phyloP scores from a whole-genome alignment of 1,140 invertebrate species.

The Drosophila pallidifrons region DNA sequence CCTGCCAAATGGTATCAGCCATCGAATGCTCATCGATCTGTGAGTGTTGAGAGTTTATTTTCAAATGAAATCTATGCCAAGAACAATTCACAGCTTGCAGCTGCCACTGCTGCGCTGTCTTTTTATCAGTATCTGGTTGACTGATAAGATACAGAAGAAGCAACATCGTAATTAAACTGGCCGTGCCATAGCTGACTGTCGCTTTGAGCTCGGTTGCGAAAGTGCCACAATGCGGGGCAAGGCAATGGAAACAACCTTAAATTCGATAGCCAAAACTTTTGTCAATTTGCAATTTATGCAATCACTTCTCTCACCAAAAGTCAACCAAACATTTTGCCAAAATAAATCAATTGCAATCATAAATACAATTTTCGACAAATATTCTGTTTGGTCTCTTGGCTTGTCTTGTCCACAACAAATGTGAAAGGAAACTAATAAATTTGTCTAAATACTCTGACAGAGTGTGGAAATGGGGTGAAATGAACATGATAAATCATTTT shows the following conservation, averaged over 20 bases:
- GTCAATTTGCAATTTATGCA: neutral
- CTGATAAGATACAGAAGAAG: conserved; percentile 27
- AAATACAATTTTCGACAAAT: conserved; percentile 26
- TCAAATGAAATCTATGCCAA: conserved; percentile 27
- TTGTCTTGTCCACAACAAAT: neutral
- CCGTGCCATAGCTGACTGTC: neutral
- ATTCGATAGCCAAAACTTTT: neutral
- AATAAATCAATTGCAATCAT: conserved; percentile 29
- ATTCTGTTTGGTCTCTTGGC: neutral
- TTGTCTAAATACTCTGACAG: conserved; percentile 4
- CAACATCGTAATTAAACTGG: conserved; percentile 29
- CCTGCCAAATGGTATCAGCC: conserved; percentile 54
- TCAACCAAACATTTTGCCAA: conserved; percentile 7
- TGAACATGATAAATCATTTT: neutral
- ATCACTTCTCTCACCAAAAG: neutral
- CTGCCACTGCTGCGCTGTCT: neutral
- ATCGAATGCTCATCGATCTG: conserved; percentile 44
- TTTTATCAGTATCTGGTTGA: conserved; percentile 10
- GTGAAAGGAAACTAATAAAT: conserved; percentile 20
- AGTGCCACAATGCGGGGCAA: neutral
- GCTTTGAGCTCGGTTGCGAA: conserved; percentile 22
- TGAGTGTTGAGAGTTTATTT: conserved; percentile 20
- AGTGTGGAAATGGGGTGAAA: neutral
- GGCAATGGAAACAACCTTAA: neutral
- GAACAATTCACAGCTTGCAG: neutral